Base-by-base conservation (phyloP, 2,113 vertebrate species). In the Notechis scutatus region DNA sequence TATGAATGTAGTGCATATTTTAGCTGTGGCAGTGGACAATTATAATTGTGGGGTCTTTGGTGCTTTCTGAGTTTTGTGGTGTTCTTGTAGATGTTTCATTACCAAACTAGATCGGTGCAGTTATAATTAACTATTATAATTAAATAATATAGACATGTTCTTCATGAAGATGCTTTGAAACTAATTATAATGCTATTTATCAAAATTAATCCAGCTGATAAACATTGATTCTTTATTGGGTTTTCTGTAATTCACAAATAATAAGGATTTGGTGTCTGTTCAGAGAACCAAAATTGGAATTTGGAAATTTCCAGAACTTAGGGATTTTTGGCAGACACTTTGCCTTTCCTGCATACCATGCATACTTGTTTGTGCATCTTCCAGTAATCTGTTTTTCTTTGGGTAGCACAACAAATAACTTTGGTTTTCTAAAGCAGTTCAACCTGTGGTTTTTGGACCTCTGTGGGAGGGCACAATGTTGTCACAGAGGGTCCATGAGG, bases 161-260 rank as follows among this genome's bases (percentile, higher is more conserved):
- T 42, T 88, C 91, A 64, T 59, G 90, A 34, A 91, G 47, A 2
- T 26, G 54, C 39, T 26, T 47, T 50, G 23, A 87, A 29, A 23
- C 7, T 26, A 34, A 11, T 8, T 52, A 21, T 59, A 57, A n/a
- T 23, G 5, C 9, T 42, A 10, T 18, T 61, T 34, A 57, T 86
- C 52, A 86, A 85, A 93, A 92, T 94, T 86, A 87, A 88, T 95
- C 45, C 92, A 89, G 39, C 89, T 91, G 59, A 54, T 90, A 94
- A 89, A 85, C 85, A 47, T 93, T 90, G 91, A 87, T 92, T 74
- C 55, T 85, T 95, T 92, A 55, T 3, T 91, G 90, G 88, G 89
- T 50, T 91, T 94, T 74, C 24, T 34, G n/a, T 34, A 34, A 74
- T 74, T 74, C n/a, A 74, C 29, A 74, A 74, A 74, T 69, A 69